A percentile compares a stretch with the other conserved stretches of the same genome.
phyloP scores from a whole-genome alignment of 2,888 invertebrate species.

The Lasioglossum zephyrum region DNA sequence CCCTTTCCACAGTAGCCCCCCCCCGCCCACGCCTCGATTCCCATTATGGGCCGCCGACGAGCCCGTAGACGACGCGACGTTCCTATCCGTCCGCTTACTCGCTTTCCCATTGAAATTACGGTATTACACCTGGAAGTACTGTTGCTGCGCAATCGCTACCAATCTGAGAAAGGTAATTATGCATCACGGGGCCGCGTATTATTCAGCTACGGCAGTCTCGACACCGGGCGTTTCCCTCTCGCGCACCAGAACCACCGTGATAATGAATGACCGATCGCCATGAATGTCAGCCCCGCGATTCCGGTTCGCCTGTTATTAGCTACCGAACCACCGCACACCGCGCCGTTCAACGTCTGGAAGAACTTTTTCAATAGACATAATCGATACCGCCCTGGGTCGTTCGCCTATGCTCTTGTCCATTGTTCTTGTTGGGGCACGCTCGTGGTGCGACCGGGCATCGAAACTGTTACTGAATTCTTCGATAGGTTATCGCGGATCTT shows the following conservation, averaged over 20 bases:
- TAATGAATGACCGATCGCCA: conserved; percentile 37
- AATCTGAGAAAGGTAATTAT: conserved; percentile 23
- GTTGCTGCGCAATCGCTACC: conserved; percentile 17
- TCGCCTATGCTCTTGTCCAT: neutral
- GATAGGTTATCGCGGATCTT: neutral
- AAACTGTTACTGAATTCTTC: neutral
- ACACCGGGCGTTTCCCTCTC: conserved; percentile 12
- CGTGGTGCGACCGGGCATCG: neutral
- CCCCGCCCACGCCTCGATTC: neutral
- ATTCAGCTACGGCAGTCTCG: conserved; percentile 12
- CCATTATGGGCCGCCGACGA: conserved; percentile 23
- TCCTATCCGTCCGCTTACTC: conserved; percentile 18
- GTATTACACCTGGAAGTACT: conserved; percentile 22
- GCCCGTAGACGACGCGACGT: neutral
- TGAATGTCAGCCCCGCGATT: conserved; percentile 14
- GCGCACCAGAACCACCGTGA: conserved; percentile 5
- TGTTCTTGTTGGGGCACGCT: neutral
- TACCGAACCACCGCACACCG: neutral
- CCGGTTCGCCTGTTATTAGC: neutral
- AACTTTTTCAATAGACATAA: conserved; percentile 10
- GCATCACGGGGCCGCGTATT: conserved; percentile 24
- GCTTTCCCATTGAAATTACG: conserved; percentile 12
- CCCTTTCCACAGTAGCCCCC: neutral
- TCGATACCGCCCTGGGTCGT: neutral
- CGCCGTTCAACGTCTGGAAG: neutral